Evolutionary conservation across 92 coral and sea anemone species (phyloP).

Genomic region (Heliopora coerulea): DNA sequence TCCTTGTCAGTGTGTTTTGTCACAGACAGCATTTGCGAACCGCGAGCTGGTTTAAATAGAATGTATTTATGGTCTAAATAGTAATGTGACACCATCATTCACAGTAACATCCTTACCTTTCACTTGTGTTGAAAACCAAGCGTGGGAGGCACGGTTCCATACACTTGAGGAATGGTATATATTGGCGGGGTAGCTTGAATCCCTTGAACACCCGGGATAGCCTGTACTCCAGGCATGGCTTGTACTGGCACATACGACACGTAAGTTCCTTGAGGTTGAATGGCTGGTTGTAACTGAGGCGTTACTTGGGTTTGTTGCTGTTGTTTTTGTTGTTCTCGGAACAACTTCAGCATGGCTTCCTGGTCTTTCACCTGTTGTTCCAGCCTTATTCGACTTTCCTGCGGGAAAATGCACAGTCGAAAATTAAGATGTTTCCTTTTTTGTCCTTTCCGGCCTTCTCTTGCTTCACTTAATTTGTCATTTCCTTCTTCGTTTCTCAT

Average conservation of each 20-base stretch:
- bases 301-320: slow-evolving; percentile 42
- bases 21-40: too few relatives aligned
- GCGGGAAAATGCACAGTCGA: neutral
- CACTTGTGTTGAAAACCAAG: slow-evolving; percentile 26
- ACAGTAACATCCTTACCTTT: slow-evolving; percentile 9
- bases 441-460: neutral
- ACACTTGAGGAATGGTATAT: slow-evolving; percentile 40
- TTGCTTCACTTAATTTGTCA: neutral
- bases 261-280: slow-evolving; percentile 44
- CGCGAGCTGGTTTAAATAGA: too few relatives aligned
- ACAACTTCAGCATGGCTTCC: slow-evolving; percentile 69
- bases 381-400: slow-evolving; percentile 75
- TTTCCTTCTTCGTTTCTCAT: neutral
- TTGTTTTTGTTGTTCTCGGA: slow-evolving; percentile 63
- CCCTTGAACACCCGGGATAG: slow-evolving; percentile 56
- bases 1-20: too few relatives aligned
- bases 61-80: too few relatives aligned
- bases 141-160: slow-evolving; percentile 28
- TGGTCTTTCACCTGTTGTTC: slow-evolving; percentile 87
- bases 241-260: slow-evolving; percentile 55
- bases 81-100: neutral
- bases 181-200: slow-evolving; percentile 46
- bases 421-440: neutral
- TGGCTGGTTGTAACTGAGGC: slow-evolving; percentile 31
- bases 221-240: slow-evolving; percentile 50